These are phyloP conservation scores for Dermochelys coriacea DNA, from an alignment of 2,797 vertebrate genomes.

Conservation along the genomic window DNA sequence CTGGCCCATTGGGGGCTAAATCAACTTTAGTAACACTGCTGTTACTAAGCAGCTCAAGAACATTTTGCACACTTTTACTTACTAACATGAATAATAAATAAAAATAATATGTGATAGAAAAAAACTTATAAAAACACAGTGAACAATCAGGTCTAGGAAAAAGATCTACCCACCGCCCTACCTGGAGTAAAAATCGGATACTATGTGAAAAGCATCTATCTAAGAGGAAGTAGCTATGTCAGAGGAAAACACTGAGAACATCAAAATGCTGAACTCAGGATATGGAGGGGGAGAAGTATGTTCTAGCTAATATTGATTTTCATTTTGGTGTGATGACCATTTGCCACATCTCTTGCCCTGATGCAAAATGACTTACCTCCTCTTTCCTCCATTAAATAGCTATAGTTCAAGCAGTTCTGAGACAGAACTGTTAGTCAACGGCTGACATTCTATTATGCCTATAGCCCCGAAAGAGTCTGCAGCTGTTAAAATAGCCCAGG, in stretches of 20 bases:
- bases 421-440: neutral
- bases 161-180: neutral
- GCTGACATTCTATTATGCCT: conserved; percentile 1
- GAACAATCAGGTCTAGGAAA: neutral
- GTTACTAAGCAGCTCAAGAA: neutral
- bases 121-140: accelerated
- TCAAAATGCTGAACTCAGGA: neutral
- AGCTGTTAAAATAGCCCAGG: conserved; percentile 54
- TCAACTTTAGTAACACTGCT: neutral
- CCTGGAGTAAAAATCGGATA: neutral
- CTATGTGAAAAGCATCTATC: neutral
- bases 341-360: neutral
- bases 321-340: neutral
- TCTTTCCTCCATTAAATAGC: neutral
- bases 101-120: neutral
- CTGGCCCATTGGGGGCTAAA: neutral
- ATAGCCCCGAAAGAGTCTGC: conserved; percentile 35
- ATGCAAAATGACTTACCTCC: neutral
- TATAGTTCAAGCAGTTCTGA: neutral
- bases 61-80: neutral
- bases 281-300: neutral
- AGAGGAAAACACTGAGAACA: neutral
- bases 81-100: accelerated
- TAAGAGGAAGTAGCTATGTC: neutral
- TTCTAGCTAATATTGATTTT: neutral